Percentiles rank a stretch among this genome's conserved stretches.
phyloP scores from a whole-genome alignment of 2,888 invertebrate genomes.

The Andrena hattorfiana region DNA sequence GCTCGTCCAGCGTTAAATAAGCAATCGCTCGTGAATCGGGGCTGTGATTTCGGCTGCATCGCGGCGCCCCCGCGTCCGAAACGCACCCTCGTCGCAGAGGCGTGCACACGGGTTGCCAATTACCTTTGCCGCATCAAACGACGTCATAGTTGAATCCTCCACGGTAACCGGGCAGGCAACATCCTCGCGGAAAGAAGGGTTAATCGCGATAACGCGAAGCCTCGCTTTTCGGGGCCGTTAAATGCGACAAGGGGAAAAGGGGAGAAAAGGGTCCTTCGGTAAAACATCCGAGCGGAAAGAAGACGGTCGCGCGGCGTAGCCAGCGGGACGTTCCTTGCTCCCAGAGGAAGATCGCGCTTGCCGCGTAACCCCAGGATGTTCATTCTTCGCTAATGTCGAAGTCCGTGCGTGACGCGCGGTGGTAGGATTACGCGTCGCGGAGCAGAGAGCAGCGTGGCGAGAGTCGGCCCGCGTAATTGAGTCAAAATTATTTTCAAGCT shows the following conservation, averaged over 20 bases:
- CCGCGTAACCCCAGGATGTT: slow-evolving; percentile 22
- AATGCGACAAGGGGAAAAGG: neutral
- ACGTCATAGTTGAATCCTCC: slow-evolving; percentile 40
- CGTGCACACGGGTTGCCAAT: slow-evolving; percentile 43
- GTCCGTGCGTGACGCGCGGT: slow-evolving; percentile 11
- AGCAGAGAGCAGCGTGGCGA: slow-evolving; percentile 9
- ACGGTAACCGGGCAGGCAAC: neutral
- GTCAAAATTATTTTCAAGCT: slow-evolving; percentile 71
- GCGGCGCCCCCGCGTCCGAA: neutral
- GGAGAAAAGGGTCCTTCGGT: slow-evolving; percentile 12
- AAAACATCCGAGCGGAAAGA: slow-evolving; percentile 25
- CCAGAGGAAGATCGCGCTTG: slow-evolving; percentile 25
- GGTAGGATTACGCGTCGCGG: neutral
- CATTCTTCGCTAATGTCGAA: slow-evolving; percentile 23
- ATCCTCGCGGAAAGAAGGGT: slow-evolving; percentile 11
- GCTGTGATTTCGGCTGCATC: neutral
- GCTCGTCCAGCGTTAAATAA: slow-evolving; percentile 53
- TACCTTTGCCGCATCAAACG: slow-evolving; percentile 35
- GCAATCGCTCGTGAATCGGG: slow-evolving; percentile 46
- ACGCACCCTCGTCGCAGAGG: slow-evolving; percentile 1
- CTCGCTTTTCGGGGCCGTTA: slow-evolving; percentile 18
- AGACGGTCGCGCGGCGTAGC: slow-evolving; percentile 35
- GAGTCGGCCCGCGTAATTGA: slow-evolving; percentile 61
- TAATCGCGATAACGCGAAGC: slow-evolving; percentile 25
- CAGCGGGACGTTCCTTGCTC: slow-evolving; percentile 24